These are phyloP conservation scores for Scaptodrosophila lebanonensis DNA, from an alignment of 1,140 invertebrate species.

Conservation along the genomic window DNA sequence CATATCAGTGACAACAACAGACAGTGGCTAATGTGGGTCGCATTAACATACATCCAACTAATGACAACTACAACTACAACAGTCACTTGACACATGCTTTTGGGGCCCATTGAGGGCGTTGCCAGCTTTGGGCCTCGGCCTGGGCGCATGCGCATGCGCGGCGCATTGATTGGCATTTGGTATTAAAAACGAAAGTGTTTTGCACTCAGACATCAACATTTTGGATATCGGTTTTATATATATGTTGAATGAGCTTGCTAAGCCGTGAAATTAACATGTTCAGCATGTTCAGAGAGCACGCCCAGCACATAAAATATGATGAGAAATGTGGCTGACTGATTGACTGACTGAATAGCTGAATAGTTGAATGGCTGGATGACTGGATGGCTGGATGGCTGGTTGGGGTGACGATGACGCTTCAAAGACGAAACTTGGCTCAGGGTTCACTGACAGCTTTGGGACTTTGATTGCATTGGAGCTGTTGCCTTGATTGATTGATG, in stretches of 20 bases:
- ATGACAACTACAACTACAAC: conserved; percentile 31
- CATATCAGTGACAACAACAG: not conserved
- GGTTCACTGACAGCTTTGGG: conserved; percentile 3
- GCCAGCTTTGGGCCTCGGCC: too few species aligned
- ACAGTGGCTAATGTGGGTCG: conserved; percentile 24
- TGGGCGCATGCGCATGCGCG: conserved; percentile 44
- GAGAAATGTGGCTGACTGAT: too few species aligned
- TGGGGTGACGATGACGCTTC: too few species aligned
- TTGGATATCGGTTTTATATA: too few species aligned
- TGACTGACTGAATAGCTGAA: too few species aligned
- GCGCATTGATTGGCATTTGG: conserved; percentile 17
- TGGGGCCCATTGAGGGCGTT: conserved; percentile 4
- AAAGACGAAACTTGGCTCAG: too few species aligned
- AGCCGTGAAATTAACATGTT: conserved; percentile 60
- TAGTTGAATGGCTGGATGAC: too few species aligned
- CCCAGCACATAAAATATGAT: conserved; percentile 24
- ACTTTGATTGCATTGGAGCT: conserved; percentile 29
- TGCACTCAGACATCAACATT: too few species aligned
- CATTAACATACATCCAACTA: conserved; percentile 34
- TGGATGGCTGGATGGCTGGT: too few species aligned
- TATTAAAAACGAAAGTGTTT: conserved; percentile 60
- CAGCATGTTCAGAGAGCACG: conserved; percentile 12
- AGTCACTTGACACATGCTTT: conserved; percentile 11
- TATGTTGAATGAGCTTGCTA: conserved; percentile 39
- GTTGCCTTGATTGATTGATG: conserved; percentile 70